phyloP scores from a whole-genome alignment of 2,888 invertebrate genomes.

The Danaus chrysippus region DNA sequence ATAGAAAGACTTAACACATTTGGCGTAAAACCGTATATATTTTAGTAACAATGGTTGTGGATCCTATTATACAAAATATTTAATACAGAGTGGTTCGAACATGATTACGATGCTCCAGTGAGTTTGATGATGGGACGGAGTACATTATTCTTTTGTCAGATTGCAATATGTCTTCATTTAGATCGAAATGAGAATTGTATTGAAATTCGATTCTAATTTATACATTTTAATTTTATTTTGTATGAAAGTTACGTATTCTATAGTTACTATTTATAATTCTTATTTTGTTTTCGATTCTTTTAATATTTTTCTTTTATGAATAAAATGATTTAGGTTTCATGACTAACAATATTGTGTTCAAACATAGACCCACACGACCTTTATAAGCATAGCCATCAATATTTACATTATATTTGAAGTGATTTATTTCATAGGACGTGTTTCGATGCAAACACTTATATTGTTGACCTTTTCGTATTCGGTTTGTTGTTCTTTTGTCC shows the following conservation, averaged over 20 bases:
- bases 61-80: slow-evolving; percentile 14
- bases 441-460: slow-evolving; percentile 32
- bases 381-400: slow-evolving; percentile 5
- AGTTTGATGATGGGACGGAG: slow-evolving; percentile 29
- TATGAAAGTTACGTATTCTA: no score
- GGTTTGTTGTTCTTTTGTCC: slow-evolving; percentile 34
- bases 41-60: background rate
- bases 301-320: slow-evolving; percentile 3
- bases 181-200: slow-evolving; percentile 16
- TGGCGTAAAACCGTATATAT: no score
- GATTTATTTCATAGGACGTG: slow-evolving; percentile 13
- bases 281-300: background rate
- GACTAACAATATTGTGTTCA: background rate
- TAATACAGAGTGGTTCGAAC: slow-evolving; percentile 34
- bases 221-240: no score
- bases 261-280: no score
- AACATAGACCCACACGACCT: slow-evolving; percentile 1
- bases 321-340: background rate
- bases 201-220: background rate
- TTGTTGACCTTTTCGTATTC: slow-evolving; percentile 35
- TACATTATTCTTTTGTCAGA: slow-evolving; percentile 37
- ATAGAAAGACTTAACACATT: no score
- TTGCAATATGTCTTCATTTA: slow-evolving; percentile 22
- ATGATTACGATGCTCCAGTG: slow-evolving; percentile 36
- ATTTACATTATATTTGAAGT: slow-evolving; percentile 10